Base-by-base conservation (phyloP, 2,113 vertebrate species). In the Tricholaema leucomelas region DNA sequence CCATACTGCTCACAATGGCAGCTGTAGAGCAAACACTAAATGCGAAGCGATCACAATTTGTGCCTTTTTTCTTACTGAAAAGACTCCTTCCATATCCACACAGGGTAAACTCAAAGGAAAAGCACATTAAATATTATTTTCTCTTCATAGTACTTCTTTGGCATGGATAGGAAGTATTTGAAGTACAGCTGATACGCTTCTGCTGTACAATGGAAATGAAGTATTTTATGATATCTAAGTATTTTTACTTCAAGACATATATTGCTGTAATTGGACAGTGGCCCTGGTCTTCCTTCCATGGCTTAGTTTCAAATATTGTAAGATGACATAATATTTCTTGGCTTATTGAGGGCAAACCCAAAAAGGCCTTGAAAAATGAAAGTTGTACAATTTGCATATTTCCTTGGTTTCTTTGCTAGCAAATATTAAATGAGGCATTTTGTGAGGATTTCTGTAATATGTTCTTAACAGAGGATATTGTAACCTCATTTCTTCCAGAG, bases 41-140 rank as follows among this genome's bases (percentile, higher is more conserved):
- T 48, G 56, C 70, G 83, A 72, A 90, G 50, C 15, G 46, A 93
- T 87, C 73, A 89, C 50, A 91, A 92, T 88, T 73, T 78, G 35
- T 83, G 54, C 54, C 65, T 92, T 90, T 96, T 91, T 92, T 81
- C 70, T 36, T 77, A 55, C 54, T 90, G 85, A 94, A 94, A 94
- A 90, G 80, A 56, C 61, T 72, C 56, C 77, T 90, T 60, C 65
- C 5, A 0, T 88, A 58, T 85, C 95, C 90, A 90, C 48, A 75
- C 16, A 81, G 24, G 75, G n/a, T 84, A 91, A 95, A 95, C 73
- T 85, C 90, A 91, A 86, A 94, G 82, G n/a, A 95, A 92, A 67
- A 88, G 56, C 73, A 90, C 56, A 88, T 78, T 70, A 75, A 95
- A 94, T 66, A 19, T 46, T 46, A 69, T 88, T 80, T 92, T 92